Base-by-base conservation (phyloP, 2,113 vertebrate genomes). In the Calypte anna region DNA sequence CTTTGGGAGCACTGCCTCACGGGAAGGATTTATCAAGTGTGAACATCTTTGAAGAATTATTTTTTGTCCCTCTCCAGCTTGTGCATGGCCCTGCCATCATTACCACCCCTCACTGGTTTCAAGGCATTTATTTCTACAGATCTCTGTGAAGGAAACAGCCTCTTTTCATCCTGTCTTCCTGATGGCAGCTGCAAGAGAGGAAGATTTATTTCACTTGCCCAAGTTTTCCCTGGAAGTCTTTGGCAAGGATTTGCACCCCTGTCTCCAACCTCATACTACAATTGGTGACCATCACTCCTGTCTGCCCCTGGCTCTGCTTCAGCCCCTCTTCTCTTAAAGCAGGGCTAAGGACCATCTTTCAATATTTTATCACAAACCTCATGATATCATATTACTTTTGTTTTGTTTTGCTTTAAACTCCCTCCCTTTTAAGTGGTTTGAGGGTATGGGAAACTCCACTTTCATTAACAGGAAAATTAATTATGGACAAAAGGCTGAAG, bases 151-250 rank as follows among this genome's bases (percentile, higher is more conserved):
- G n/a, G 38, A 90, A 95, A 90, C 7, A 28, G 57, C 30, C 23
- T 90, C 27, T 90, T 93, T 79, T 93, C 36, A 84, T 70, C 76
- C 69, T 4, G 0, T 72, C 43, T 72, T 90, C 58, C 80, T 88
- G 83, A 63, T 17, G 14, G 84, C 50, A 87, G 36, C 88, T 86
- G 73, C 0, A 12, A 83, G 59, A 88, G 53, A 70, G 33, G 33
- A 93, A 70, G 63, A 86, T 77, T 70, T 74, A 72, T 90, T 73
- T 83, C n/a, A 16, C n/a, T 88, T 70, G 61, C 76, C 61, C 85
- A 86, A 36, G 31, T 77, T 91, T 0, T 0, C 58, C 24, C 40
- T 89, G 69, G 69, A 95, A 75, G 10, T 27, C 28, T 84, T 83
- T 61, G 76, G 88, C 69, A 81, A 73, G 74, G 76, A 64, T 88